These are phyloP conservation scores for Cynocephalus volans DNA, from an alignment of 2,113 vertebrate genomes.

Conservation along the genomic window DNA sequence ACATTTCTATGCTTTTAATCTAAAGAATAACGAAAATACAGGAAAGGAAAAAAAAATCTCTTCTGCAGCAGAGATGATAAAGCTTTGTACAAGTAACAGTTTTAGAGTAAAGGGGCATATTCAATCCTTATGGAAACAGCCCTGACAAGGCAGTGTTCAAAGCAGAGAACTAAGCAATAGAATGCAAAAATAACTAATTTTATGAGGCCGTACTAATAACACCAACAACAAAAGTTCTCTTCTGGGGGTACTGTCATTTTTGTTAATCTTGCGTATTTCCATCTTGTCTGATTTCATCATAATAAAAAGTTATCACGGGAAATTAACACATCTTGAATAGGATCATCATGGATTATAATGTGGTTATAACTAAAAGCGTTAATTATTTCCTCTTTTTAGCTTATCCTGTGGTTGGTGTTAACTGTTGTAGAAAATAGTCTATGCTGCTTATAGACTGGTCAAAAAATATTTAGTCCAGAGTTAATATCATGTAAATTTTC, in stretches of 20 bases:
- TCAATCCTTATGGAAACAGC: not conserved
- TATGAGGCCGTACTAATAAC: not conserved
- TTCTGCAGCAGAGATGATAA: not conserved
- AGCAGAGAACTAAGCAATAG: not conserved
- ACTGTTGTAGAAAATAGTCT: not conserved
- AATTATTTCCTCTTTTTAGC: not conserved
- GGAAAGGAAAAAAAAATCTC: not conserved
- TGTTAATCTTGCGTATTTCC: not conserved
- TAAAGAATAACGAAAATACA: slow-evolving; percentile 48
- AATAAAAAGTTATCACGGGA: slow-evolving; percentile 6
- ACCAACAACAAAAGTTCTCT: not conserved
- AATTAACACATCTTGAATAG: not conserved
- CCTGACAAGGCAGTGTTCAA: not conserved
- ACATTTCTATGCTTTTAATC: not conserved
- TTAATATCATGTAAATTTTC: not conserved
- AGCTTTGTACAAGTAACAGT: not conserved
- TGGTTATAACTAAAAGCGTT: not conserved
- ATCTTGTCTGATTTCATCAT: slow-evolving; percentile 55
- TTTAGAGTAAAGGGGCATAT: not conserved
- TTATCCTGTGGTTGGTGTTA: not conserved
- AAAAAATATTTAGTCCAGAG: slow-evolving; percentile 3
- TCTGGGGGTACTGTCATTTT: slow-evolving; percentile 3
- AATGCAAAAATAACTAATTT: slow-evolving; percentile 46
- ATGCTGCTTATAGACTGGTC: not conserved
- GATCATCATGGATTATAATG: not conserved